Conservation (phyloP, 1,140 invertebrate genomes). For the Sitobion miscanthi region DNA sequence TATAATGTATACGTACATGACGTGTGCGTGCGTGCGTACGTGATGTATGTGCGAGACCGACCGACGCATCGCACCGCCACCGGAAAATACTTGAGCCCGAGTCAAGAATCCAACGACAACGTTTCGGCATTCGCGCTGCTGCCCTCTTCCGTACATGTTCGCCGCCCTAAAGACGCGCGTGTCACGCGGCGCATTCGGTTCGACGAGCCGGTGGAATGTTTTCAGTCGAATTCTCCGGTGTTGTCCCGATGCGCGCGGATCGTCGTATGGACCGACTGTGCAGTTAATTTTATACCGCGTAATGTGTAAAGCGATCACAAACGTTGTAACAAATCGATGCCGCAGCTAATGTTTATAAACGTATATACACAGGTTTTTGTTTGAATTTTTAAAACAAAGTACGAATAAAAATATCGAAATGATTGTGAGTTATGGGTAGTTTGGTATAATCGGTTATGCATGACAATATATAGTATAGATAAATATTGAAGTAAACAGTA, state of each 20-base stretch:
- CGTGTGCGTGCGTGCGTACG: neutral
- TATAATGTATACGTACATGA: neutral
- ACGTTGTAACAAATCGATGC: neutral
- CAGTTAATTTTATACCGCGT: neutral
- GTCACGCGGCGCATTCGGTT: neutral
- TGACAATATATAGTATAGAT: neutral
- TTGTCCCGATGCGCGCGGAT: neutral
- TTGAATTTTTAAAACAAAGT: neutral
- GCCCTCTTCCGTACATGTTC: neutral
- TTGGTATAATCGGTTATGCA: too few relatives aligned
- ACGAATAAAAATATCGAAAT: neutral
- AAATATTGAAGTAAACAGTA: neutral
- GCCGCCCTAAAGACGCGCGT: neutral
- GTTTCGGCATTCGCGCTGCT: conserved; percentile 11
- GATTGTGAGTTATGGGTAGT: neutral
- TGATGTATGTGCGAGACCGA: neutral
- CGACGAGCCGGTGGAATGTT: neutral
- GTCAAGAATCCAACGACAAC: conserved; percentile 42
- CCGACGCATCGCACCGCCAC: neutral
- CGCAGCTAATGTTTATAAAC: neutral
- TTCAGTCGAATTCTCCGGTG: neutral
- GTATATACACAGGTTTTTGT: neutral
- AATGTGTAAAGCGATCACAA: neutral
- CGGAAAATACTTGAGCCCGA: conserved; percentile 39
- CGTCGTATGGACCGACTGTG: neutral